Evolutionary conservation across 2,888 invertebrate species (phyloP).

Genomic region (Ashinkailepas kermadecensis): DNA sequence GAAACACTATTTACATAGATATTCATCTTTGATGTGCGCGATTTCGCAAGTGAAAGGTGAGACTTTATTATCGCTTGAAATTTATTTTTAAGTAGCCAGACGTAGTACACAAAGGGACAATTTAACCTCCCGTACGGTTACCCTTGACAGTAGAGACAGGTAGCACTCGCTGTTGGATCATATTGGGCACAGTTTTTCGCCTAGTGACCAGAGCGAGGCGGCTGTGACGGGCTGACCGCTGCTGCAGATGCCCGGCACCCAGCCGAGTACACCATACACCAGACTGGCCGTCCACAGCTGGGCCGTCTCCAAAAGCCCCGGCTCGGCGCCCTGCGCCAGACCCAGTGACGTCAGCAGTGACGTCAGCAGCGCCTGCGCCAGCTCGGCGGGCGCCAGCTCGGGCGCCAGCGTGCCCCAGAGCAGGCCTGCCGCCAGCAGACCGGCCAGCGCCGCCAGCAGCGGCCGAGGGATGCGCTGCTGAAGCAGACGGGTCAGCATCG

Average conservation of each 20-base stretch:
- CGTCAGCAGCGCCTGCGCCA: neutral
- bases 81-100: no score
- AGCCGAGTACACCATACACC: neutral
- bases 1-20: no score
- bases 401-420: neutral
- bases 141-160: no score
- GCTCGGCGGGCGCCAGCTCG: neutral
- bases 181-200: neutral
- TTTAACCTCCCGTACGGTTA: no score
- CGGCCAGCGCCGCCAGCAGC: neutral
- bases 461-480: neutral
- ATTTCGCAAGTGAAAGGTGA: no score
- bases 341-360: neutral
- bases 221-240: neutral
- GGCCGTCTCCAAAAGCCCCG: neutral
- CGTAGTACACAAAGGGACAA: no score
- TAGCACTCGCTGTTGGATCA: neutral
- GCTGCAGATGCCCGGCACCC: constrained; percentile 15
- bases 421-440: neutral
- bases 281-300: constrained; percentile 13
- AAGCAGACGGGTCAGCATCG: neutral
- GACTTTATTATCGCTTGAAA: no score
- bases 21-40: no score
- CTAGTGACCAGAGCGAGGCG: neutral
- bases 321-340: neutral